Conservation (phyloP, 2,797 vertebrate species). For the Lophius americanus region DNA sequence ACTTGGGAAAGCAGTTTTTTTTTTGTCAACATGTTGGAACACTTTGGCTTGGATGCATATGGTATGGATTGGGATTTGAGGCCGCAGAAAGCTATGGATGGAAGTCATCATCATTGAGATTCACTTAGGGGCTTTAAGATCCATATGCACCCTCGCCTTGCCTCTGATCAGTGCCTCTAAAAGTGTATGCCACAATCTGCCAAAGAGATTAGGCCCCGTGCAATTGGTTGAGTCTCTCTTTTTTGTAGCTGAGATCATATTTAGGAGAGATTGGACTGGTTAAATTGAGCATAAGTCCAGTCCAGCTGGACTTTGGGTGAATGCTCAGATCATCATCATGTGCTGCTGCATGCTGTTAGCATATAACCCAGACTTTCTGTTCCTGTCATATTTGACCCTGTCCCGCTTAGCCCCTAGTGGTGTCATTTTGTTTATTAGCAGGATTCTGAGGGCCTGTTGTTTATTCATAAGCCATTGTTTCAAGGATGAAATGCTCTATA, state of each 20-base stretch:
- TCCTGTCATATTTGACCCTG: constrained; percentile 23
- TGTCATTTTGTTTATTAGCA: constrained; percentile 77
- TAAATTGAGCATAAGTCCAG: constrained; percentile 18
- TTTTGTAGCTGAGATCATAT: not conserved
- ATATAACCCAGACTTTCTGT: constrained; percentile 35
- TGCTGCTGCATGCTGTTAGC: constrained; percentile 49
- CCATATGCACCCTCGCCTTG: constrained; percentile 13
- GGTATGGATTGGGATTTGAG: constrained; percentile 49
- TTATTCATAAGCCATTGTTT: constrained; percentile 84
- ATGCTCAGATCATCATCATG: constrained; percentile 21
- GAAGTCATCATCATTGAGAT: constrained; percentile 60
- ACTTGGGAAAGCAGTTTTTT: constrained; percentile 23
- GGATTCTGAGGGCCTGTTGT: constrained; percentile 65
- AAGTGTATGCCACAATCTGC: constrained; percentile 18
- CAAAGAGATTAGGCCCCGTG: constrained; percentile 33
- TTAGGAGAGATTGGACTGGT: constrained; percentile 4
- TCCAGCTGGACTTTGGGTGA: constrained; percentile 20
- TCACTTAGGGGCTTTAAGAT: constrained; percentile 47
- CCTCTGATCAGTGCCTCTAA: constrained; percentile 43
- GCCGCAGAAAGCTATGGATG: constrained; percentile 55
- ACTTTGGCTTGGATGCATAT: constrained; percentile 47
- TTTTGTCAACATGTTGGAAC: constrained; percentile 56
- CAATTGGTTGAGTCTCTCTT: constrained; percentile 4
- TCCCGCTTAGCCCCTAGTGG: constrained; percentile 58
- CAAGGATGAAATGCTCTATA: constrained; percentile 75